These are phyloP conservation scores for Aphaenogaster ashmeadi DNA, from an alignment of 1,140 invertebrate species.

Conservation along the genomic window DNA sequence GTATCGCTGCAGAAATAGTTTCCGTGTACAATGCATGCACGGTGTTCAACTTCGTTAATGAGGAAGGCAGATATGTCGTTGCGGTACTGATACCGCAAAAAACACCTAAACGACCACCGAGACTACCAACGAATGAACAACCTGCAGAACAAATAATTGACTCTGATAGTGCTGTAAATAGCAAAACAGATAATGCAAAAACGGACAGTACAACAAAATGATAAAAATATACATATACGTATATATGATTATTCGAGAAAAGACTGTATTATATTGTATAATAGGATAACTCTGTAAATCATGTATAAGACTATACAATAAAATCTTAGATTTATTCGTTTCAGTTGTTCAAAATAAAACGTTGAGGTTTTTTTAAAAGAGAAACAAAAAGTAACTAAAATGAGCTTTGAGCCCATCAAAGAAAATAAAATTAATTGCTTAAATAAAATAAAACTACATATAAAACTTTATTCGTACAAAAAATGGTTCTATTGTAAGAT, in stretches of 20 bases:
- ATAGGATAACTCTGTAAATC: slow-evolving; percentile 18
- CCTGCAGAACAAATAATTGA: not conserved
- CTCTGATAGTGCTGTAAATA: not conserved
- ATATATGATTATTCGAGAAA: not conserved
- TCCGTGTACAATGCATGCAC: slow-evolving; percentile 92
- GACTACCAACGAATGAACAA: not conserved
- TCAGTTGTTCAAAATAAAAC: not conserved
- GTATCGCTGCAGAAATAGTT: slow-evolving; percentile 91
- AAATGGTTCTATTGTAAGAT: no score
- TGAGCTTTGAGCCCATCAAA: not conserved
- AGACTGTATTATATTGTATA: slow-evolving; percentile 24
- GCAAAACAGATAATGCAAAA: not conserved
- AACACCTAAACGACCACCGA: not conserved
- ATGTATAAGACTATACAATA: not conserved
- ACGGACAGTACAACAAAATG: not conserved
- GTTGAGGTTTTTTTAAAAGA: not conserved
- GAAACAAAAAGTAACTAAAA: not conserved
- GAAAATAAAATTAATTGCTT: not conserved
- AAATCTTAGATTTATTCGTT: not conserved
- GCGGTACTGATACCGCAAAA: slow-evolving; percentile 93
- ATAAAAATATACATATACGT: not conserved
- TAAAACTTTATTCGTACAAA: no score
- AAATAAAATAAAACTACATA: not conserved
- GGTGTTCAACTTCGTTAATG: slow-evolving; percentile 94
- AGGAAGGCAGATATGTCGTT: slow-evolving; percentile 92